Conservation (phyloP, 1,140 invertebrate genomes). For the Pseudomyrmex pallidus region DNA sequence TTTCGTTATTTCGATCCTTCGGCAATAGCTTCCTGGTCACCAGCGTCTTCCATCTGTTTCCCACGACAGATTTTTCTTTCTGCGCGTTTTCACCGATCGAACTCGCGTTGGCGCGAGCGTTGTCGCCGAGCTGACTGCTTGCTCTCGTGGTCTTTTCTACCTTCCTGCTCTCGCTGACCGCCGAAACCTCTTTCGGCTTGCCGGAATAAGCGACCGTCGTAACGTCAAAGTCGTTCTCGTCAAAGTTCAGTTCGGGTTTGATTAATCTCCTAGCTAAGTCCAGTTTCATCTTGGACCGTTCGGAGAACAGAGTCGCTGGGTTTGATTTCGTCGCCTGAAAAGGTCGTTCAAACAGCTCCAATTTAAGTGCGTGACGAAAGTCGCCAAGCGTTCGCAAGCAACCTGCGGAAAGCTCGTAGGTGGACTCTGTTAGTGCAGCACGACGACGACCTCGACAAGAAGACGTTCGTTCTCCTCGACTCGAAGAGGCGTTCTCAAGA, state of each 20-base stretch:
- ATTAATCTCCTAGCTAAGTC: conserved; percentile 80
- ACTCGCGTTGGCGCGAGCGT: not conserved
- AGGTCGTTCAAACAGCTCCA: conserved; percentile 72
- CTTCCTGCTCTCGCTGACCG: conserved; percentile 72
- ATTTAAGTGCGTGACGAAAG: conserved; percentile 64
- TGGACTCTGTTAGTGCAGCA: conserved; percentile 73
- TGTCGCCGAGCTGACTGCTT: conserved; percentile 20
- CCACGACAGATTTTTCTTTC: conserved; percentile 21
- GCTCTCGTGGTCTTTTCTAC: conserved; percentile 61
- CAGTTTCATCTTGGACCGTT: conserved; percentile 81
- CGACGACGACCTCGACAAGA: conserved; percentile 41
- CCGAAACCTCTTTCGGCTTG: conserved; percentile 60
- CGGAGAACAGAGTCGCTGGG: conserved; percentile 73
- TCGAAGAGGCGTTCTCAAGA: conserved; percentile 66
- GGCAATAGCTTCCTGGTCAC: conserved; percentile 9
- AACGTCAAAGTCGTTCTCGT: conserved; percentile 73
- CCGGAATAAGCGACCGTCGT: conserved; percentile 62
- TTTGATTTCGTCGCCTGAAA: conserved; percentile 82
- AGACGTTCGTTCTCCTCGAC: conserved; percentile 53
- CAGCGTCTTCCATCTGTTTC: conserved; percentile 32
- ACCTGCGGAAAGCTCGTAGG: conserved; percentile 69
- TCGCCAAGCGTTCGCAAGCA: conserved; percentile 56
- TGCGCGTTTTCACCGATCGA: not conserved
- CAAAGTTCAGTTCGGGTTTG: conserved; percentile 79
- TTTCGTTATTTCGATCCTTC: not conserved